phyloP scores from a whole-genome alignment of 2,113 vertebrate species.

The Carettochelys insculpta region DNA sequence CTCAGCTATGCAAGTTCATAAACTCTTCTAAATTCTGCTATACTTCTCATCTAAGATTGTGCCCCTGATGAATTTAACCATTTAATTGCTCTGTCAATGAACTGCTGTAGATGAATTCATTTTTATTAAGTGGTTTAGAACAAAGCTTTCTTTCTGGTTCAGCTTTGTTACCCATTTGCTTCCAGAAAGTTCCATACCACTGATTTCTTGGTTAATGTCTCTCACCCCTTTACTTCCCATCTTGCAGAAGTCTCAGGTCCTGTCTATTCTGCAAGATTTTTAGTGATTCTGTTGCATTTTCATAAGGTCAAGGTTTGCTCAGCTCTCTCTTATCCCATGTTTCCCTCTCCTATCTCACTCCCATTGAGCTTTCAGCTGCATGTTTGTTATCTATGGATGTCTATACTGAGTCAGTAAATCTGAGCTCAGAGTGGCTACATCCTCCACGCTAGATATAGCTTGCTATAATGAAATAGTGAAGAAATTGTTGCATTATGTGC shows the following conservation, averaged over 20 bases:
- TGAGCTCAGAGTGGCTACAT: neutral
- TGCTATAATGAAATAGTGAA: constrained; percentile 42
- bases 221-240: neutral
- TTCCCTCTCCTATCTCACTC: constrained; percentile 18
- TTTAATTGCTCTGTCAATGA: neutral
- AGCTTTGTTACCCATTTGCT: too few species aligned
- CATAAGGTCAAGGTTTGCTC: neutral
- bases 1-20: constrained; percentile 40
- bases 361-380: accelerated
- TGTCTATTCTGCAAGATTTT: neutral
- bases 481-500: neutral
- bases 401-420: neutral
- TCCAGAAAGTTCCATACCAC: accelerated
- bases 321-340: neutral
- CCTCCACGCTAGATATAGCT: constrained; percentile 30
- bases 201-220: neutral
- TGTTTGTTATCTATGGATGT: neutral
- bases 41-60: neutral
- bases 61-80: neutral
- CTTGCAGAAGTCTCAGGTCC: neutral
- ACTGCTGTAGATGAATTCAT: neutral
- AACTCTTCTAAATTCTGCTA: constrained; percentile 15
- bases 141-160: neutral
- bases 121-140: neutral
- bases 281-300: neutral